Evolutionary conservation across 2,888 invertebrate genomes (phyloP).

Genomic region (Syrista parreyssii): DNA sequence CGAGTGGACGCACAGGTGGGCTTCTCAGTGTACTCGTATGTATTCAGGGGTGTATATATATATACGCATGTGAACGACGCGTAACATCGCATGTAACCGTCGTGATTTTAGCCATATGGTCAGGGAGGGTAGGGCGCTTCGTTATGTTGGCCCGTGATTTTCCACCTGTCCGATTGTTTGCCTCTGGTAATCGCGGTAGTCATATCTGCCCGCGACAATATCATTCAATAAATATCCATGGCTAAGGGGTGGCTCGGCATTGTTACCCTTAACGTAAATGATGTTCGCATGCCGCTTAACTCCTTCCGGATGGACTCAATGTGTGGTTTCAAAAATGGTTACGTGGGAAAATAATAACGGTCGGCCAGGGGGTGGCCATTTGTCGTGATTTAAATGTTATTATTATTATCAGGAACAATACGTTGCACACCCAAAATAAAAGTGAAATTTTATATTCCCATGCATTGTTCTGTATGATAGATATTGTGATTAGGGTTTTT

Average conservation of each 20-base stretch:
- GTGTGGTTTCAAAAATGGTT: no score
- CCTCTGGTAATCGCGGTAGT: not conserved
- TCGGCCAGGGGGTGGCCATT: not conserved
- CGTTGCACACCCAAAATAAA: slow-evolving; percentile 9
- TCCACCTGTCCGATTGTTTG: slow-evolving; percentile 40
- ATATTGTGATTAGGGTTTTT: no score
- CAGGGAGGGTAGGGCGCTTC: not conserved
- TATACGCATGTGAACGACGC: no score
- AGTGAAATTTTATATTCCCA: slow-evolving; percentile 12
- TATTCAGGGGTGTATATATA: no score
- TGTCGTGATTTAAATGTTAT: slow-evolving; percentile 18
- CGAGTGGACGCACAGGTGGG: slow-evolving; percentile 9
- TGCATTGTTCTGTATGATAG: no score
- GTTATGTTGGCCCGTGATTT: slow-evolving; percentile 33
- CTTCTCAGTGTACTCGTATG: slow-evolving; percentile 5
- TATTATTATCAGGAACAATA: slow-evolving; percentile 1
- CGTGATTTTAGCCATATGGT: slow-evolving; percentile 48
- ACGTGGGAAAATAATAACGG: no score
- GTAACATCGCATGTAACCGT: slow-evolving; percentile 23
- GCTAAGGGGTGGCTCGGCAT: no score
- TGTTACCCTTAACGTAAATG: no score
- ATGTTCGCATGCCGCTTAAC: no score
- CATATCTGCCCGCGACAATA: not conserved
- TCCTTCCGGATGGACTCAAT: no score
- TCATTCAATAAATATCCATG: no score